These are phyloP conservation scores for Eupithecia insigniata DNA, from an alignment of 2,888 invertebrate species.

Conservation along the genomic window DNA sequence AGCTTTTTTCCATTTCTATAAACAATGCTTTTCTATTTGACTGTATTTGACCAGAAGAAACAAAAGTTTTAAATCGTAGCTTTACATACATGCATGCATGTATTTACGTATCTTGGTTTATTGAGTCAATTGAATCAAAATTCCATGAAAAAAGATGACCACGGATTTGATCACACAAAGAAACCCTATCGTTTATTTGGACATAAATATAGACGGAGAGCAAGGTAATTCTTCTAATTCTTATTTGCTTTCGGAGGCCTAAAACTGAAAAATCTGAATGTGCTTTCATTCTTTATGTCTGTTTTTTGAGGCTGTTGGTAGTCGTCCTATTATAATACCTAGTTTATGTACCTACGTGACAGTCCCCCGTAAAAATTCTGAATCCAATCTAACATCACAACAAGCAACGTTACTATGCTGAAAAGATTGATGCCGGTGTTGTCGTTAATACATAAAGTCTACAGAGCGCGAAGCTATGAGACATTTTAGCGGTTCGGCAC, in stretches of 20 bases:
- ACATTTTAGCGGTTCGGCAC: too few relatives aligned
- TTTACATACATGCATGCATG: background rate
- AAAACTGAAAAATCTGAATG: background rate
- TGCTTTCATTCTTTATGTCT: background rate
- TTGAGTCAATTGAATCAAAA: background rate
- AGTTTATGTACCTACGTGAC: too few relatives aligned
- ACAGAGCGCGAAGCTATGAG: too few relatives aligned
- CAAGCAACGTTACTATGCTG: background rate
- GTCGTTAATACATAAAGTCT: too few relatives aligned
- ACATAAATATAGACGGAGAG: constrained; percentile 87
- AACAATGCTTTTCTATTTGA: background rate
- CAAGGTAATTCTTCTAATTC: constrained; percentile 82
- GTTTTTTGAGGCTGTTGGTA: too few relatives aligned
- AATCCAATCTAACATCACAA: background rate
- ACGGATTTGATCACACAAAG: constrained; percentile 56
- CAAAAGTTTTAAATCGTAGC: background rate
- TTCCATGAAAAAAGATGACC: constrained; percentile 49
- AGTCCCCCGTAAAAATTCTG: too few relatives aligned
- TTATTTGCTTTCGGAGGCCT: background rate
- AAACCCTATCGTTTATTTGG: constrained; percentile 89
- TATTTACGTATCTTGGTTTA: background rate
- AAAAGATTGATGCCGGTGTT: background rate
- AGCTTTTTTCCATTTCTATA: too few relatives aligned
- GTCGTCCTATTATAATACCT: too few relatives aligned
- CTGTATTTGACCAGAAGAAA: background rate